phyloP scores from a whole-genome alignment of 2,113 vertebrate species.

The Anthoscopus minutus region DNA sequence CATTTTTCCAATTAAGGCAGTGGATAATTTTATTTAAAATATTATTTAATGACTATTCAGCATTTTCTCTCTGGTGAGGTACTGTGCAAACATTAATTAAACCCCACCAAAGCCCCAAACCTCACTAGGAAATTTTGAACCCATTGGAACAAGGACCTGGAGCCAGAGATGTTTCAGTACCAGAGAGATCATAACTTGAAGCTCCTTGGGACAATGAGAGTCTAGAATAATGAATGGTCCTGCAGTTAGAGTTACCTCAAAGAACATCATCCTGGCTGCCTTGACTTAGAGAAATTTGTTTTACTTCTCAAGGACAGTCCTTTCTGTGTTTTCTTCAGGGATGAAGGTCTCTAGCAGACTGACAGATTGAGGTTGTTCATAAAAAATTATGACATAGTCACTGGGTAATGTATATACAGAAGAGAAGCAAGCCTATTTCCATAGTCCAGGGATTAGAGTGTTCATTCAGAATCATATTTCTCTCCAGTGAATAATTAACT shows the following conservation, averaged over 20 bases:
- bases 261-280: background rate
- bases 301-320: background rate
- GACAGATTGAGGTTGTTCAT: background rate
- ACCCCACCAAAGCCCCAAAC: background rate
- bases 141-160: constrained; percentile 1
- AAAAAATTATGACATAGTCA: background rate
- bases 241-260: background rate
- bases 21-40: constrained; percentile 12
- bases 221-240: background rate
- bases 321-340: background rate
- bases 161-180: background rate
- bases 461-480: background rate
- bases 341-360: background rate
- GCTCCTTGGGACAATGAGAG: background rate
- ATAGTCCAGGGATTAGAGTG: background rate
- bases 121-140: background rate
- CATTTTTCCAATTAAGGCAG: constrained; percentile 4
- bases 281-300: background rate
- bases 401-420: background rate
- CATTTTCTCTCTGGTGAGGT: background rate
- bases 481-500: background rate
- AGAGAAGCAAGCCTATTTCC: rapidly evolving
- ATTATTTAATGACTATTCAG: constrained; percentile 27
- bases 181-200: background rate
- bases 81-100: constrained; percentile 37